Evolutionary conservation across 2,113 vertebrate genomes (phyloP), one percentile per base, ranked within the genome.

Genomic region (Toxostoma redivivum): DNA sequence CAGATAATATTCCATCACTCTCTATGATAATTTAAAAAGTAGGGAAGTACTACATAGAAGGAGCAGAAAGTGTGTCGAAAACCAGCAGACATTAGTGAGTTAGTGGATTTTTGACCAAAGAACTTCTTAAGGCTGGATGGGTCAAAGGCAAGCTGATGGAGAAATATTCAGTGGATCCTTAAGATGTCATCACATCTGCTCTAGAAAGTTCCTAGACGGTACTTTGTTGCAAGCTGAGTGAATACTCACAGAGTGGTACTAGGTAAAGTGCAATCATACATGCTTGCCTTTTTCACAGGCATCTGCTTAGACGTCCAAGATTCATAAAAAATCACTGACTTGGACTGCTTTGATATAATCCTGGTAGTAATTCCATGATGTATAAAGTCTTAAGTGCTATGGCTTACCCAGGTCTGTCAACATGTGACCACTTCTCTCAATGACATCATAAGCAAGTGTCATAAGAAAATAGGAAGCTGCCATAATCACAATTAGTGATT

Each of bases 341-440:
- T 77, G 25, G 31, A 53, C 0, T 48, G 37, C 8, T 90, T 82
- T 79, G 48, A 85, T 5, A 48, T 11, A 87, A 65, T n/a, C 20
- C 23, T 69, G 76, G 23, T 3, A 90, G 10, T 15, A 73, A 90
- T 19, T 35, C 30, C 30, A 50, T 20, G 12, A 88, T 11, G 6
- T 5, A 38, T 7, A 38, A 35, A 38, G 21, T 8, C 14, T 50
- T 11, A 77, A 77, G 20, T 28, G 17, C 8, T 1, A 0, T 47
- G 0, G 0, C 42, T 78, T 47, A 58, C 22, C 15, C 25, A 56
- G 13, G 22, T 45, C 21, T 62, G 19, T 30, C 73, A 79, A 72
- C 0, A 0, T 6, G 23, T 21, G 33, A 58, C 33, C 11, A 37
- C 33, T 24, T 77, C 21, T 27, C 44, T 81, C 27, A 58, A 0